Evolutionary conservation across 1,140 invertebrate genomes (phyloP).

Genomic region (Caenorhabditis brenneri): DNA sequence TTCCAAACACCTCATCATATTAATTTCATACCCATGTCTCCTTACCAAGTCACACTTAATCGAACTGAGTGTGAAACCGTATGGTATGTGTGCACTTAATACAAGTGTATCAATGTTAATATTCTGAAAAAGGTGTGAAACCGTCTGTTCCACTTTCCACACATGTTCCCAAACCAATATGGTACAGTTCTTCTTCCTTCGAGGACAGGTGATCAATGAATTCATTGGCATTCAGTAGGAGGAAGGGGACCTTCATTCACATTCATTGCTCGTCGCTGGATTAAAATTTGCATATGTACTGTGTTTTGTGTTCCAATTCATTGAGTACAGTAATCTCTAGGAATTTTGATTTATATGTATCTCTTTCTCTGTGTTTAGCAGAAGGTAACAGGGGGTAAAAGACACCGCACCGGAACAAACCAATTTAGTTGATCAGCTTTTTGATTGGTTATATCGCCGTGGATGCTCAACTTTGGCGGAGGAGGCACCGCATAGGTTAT

Average conservation of each 20-base stretch:
- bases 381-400: neutral
- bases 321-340: neutral
- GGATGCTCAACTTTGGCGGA: neutral
- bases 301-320: constrained; percentile 22
- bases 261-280: constrained; percentile 24
- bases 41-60: constrained; percentile 10
- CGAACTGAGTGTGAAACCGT: neutral
- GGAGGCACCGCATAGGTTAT: constrained; percentile 8
- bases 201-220: neutral
- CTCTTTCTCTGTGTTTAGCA: neutral
- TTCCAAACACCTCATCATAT: no score
- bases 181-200: neutral
- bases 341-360: neutral
- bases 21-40: no score
- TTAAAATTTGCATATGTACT: constrained; percentile 22
- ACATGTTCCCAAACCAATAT: constrained; percentile 5
- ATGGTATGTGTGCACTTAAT: neutral
- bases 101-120: neutral
- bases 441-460: neutral
- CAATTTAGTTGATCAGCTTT: neutral
- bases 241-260: constrained; percentile 1
- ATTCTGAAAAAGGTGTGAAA: constrained; percentile 41
- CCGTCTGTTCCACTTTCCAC: constrained; percentile 13
- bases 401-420: constrained; percentile 30
- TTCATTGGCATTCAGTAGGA: neutral